Percentiles rank a stretch among this genome's conserved stretches.
phyloP scores from a whole-genome alignment of 2,797 vertebrate genomes.

The Peromyscus nudipes region DNA sequence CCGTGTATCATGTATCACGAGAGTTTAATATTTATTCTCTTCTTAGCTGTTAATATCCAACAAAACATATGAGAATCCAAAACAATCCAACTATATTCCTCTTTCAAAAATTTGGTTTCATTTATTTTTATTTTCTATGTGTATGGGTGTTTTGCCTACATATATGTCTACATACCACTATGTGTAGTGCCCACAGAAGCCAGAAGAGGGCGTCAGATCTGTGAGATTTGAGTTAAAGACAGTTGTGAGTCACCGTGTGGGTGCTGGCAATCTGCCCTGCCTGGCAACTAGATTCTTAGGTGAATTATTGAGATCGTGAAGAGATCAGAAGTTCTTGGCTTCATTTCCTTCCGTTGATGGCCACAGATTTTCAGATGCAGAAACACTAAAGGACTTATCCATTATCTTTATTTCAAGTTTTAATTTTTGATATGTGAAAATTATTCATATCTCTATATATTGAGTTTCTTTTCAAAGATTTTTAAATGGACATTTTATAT shows the following conservation, averaged over 20 bases:
- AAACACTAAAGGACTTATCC: not conserved
- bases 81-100: conserved; percentile 67
- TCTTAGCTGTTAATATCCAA: conserved; percentile 53
- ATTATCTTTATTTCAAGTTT: conserved; percentile 78
- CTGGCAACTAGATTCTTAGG: conserved; percentile 45
- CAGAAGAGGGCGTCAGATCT: not conserved
- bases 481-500: conserved; percentile 71
- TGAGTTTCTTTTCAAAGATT: conserved; percentile 48
- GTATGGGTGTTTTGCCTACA: not conserved
- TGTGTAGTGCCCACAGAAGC: not conserved
- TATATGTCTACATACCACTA: not conserved
- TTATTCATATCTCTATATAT: conserved; percentile 65
- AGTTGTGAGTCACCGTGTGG: not conserved
- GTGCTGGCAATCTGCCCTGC: not conserved
- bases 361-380: conserved; percentile 8
- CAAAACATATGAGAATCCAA: conserved; percentile 56
- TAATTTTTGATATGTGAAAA: conserved; percentile 74
- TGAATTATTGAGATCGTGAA: conserved; percentile 19
- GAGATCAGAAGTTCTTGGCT: conserved; percentile 43
- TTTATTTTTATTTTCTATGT: not conserved
- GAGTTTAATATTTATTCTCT: conserved; percentile 80
- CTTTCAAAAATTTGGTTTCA: not conserved
- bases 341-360: not conserved
- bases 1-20: conserved; percentile 78
- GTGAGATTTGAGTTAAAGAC: not conserved